A percentile compares a stretch with the other conserved stretches of the same genome.
Evolutionary conservation across 1,140 invertebrate genomes (phyloP).

Genomic region (Aphaenogaster floridana): DNA sequence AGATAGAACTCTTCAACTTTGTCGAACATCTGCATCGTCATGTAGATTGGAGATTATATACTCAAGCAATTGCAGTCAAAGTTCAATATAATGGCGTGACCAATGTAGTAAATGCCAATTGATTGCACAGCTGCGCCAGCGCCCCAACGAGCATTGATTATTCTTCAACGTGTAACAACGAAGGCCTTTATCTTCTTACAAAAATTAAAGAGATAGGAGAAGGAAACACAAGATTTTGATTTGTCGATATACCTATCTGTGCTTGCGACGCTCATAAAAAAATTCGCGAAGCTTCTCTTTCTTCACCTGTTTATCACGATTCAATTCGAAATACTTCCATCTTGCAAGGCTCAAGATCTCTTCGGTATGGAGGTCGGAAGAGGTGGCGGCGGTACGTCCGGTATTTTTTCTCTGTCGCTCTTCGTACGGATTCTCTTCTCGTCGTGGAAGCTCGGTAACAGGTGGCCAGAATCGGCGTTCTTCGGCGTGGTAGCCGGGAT

Average conservation of each 20-base stretch:
- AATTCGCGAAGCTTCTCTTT: background rate
- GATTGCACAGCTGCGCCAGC: slow-evolving; percentile 9
- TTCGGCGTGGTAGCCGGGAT: slow-evolving; percentile 62
- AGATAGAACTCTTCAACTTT: slow-evolving; percentile 2
- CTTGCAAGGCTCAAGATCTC: slow-evolving; percentile 43
- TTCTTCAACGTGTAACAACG: background rate
- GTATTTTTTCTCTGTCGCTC: slow-evolving; percentile 72
- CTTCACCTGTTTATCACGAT: background rate
- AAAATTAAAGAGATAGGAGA: background rate
- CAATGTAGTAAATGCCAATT: slow-evolving; percentile 24
- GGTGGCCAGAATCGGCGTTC: slow-evolving; percentile 55
- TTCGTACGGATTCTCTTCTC: slow-evolving; percentile 59
- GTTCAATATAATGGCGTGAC: slow-evolving; percentile 42
- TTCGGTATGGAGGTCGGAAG: slow-evolving; percentile 72
- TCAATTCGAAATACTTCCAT: background rate
- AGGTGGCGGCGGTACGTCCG: slow-evolving; percentile 80
- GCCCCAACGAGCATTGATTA: background rate
- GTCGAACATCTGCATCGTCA: slow-evolving; percentile 14
- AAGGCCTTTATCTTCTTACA: background rate
- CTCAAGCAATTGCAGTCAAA: slow-evolving; percentile 27
- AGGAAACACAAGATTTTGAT: background rate
- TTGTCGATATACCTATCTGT: background rate
- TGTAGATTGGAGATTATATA: slow-evolving; percentile 20
- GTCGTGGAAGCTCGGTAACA: slow-evolving; percentile 74
- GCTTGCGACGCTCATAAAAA: background rate